Conservation (phyloP, 2,888 invertebrate species). For the Ophion obscuratus region DNA sequence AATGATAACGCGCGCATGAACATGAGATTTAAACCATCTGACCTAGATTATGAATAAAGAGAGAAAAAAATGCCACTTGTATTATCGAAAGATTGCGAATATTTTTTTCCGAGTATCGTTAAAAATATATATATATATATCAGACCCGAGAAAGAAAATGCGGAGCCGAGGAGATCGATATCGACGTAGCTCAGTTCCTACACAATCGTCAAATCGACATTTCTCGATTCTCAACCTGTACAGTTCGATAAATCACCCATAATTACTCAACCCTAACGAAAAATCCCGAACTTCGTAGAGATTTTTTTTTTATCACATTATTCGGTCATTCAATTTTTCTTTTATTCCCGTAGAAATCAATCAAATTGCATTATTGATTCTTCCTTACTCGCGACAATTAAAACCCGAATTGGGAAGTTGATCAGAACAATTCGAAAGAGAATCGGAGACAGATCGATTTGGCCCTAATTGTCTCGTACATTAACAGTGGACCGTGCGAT, state of each 20-base stretch:
- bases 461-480: background rate
- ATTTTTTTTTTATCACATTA: background rate
- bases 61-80: slow-evolving; percentile 16
- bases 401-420: background rate
- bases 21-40: slow-evolving; percentile 42
- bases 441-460: background rate
- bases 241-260: background rate
- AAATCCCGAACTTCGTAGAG: background rate
- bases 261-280: background rate
- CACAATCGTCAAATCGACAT: slow-evolving; percentile 13
- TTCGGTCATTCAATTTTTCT: too few relatives aligned
- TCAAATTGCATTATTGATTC: too few relatives aligned
- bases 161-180: slow-evolving; percentile 19
- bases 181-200: slow-evolving; percentile 55
- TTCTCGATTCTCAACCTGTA: background rate
- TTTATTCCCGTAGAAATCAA: too few relatives aligned
- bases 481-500: too few relatives aligned
- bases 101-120: slow-evolving; percentile 9
- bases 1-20: background rate
- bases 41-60: slow-evolving; percentile 28
- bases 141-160: background rate
- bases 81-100: slow-evolving; percentile 5
- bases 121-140: slow-evolving; percentile 4
- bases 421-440: background rate
- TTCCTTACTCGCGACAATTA: too few relatives aligned